Evolutionary conservation across 2,888 invertebrate species (phyloP), one percentile per base, ranked within the genome.

Genomic region (Brachyopa scutellaris): DNA sequence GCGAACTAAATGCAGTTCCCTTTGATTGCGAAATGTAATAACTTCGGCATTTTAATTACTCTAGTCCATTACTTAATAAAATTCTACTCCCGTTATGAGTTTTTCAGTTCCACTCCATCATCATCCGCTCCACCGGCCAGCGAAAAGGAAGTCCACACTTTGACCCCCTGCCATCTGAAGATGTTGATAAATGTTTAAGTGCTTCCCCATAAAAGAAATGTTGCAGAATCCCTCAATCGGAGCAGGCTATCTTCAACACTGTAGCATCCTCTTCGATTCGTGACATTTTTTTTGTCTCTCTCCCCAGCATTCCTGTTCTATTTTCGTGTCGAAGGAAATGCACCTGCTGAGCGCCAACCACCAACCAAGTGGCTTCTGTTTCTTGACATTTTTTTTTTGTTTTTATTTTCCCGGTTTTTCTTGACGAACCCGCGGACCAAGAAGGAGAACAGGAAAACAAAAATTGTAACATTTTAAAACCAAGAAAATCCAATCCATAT

Each of bases 181-280:
- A 51, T 26, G 55, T 26, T 53, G 49, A 74, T 74, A 57, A 59
- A 62, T 51, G 29, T 74, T 66, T 40, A 64, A n/a, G 45, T 74
- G 66, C 74, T 74, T 67, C 59, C 66, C 59, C 66, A 74, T 66
- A 74, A 74, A n/a, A n/a, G n/a, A n/a, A 74, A 73, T 38, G 62
- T 62, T 51, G 21, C 15, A 9, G 13, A 55, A 55, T 33, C 47
- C 45, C 42, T 31, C 17, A 42, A 47, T 26, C 47, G 2, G 47
- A 29, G n/a, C 38, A 5, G 19, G 9, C 23, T 55, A n/a, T 26
- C 17, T 17, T 1, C 38, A 26, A 26, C 26, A 26, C 26, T 26
- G 26, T 3, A 26, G 6, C 26, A 26, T 3, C 26, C 3, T 5
- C 26, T 5, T 26, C 26, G 26, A n/a, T 26, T 6, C 26, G 6